Conservation (phyloP, 2,113 vertebrate species). For the Alethe diademata region DNA sequence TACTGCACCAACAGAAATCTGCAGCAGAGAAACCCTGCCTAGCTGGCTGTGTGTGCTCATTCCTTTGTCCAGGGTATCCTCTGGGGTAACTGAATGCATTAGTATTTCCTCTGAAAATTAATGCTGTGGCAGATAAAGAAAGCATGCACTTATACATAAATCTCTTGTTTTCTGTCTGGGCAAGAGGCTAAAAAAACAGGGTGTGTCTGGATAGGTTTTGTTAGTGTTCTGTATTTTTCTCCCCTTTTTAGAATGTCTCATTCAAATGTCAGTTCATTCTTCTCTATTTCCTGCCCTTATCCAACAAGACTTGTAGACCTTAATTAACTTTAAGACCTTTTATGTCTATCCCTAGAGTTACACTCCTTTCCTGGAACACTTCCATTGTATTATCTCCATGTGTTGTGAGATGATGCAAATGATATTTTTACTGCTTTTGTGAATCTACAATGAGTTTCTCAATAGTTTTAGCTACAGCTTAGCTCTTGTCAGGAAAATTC, state of each 20-base stretch:
- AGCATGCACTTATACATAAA: neutral
- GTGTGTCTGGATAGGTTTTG: constrained; percentile 21
- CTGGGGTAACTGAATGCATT: neutral
- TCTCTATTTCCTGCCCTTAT: constrained; percentile 46
- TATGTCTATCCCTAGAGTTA: neutral
- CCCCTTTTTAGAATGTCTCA: neutral
- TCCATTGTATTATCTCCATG: constrained; percentile 18
- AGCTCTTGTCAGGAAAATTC: neutral
- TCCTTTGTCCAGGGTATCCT: neutral
- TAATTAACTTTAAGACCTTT: constrained; percentile 49
- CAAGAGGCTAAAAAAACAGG: neutral
- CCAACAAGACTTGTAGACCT: neutral
- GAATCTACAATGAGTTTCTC: constrained; percentile 8
- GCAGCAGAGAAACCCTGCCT: neutral
- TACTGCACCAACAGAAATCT: neutral
- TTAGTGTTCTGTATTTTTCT: neutral
- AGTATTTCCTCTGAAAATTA: constrained; percentile 24
- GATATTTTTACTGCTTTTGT: neutral
- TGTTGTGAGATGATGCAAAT: constrained; percentile 28
- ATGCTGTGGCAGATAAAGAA: constrained; percentile 14
- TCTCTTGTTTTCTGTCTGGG: neutral
- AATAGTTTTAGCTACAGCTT: neutral
- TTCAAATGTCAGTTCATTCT: constrained; percentile 58
- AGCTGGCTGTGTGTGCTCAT: neutral
- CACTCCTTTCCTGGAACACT: constrained; percentile 11